Evolutionary conservation across 2,888 invertebrate genomes (phyloP), one percentile per base, ranked within the genome.

Genomic region (Heteromurus nitidus): DNA sequence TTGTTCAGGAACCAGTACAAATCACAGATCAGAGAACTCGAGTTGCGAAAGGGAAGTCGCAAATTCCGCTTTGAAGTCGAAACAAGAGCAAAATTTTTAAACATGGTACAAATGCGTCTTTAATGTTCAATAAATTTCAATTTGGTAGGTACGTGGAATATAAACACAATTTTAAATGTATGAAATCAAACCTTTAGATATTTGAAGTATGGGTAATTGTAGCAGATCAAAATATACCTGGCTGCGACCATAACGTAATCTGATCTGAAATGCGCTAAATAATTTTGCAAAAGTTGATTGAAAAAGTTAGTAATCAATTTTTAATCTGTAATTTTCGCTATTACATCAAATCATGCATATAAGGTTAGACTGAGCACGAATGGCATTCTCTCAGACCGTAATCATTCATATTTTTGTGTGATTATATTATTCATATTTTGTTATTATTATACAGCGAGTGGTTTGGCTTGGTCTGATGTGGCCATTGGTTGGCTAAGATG

Each of bases 271-370:
- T 44, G 53, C 50, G 30, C 60, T 18, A 72, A 72, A 44, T 60
- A n/a, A n/a, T n/a, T n/a, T n/a, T n/a, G n/a, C n/a, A n/a, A n/a
- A n/a, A n/a, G n/a, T n/a, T n/a, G n/a, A n/a, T n/a, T n/a, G n/a
- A n/a, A 50, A 60, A 73, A 44, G 62, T 60, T 47, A 47, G 26
- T 73, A 60, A 73, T 62, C 62, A 64, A 50, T 50, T 64, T 9
- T 50, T 64, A 73, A 73, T 73, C 73, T 64, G n/a, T 47, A 64
- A 64, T 73, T 72, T 62, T 73, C 47, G 22, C 64, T 31, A n/a
- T n/a, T 64, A n/a, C 24, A 72, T 44, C 60, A 60, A 30, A 42
- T 44, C 16, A 69, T 69, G 28, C 55, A 36, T 22, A 20, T 13
- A 36, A 36, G 36, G 7, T 36, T 36, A 36, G 16, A 24, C 24